Evolutionary conservation across 2,113 vertebrate species (phyloP), one percentile per base, ranked within the genome.

Genomic region (Conger conger): DNA sequence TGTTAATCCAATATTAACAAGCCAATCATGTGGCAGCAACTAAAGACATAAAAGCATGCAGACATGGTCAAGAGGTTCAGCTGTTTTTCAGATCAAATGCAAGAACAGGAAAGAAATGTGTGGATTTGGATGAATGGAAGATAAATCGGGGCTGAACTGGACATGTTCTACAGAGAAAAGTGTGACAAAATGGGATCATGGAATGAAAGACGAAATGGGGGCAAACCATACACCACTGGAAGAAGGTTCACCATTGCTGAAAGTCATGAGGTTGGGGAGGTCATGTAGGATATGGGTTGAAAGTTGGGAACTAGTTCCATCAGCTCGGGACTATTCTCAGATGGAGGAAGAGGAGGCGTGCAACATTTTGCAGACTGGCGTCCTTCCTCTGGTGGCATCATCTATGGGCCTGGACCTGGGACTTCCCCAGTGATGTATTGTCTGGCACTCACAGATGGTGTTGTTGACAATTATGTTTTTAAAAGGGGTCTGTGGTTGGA

Each of bases 401-500:
- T 85, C 57, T 81, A 15, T 78, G 1, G 13, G 78, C 13, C 68
- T 84, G 38, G 81, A 16, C 45, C 78, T 82, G 89, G 89, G 79
- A 38, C 87, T 88, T 88, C 89, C 89, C 63, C 54, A 36, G 15
- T 86, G 60, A 87, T 77, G 38, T 88, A 15, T 79, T 81, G 82
- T 84, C 78, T 76, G 23, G 23, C 4, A 50, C 35, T 83, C 76
- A 79, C 87, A 81, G 84, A 82, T 79, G 83, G 77, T 82, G 82
- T 87, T 84, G 80, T 76, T 82, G 23, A 3, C 45, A 13, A 50
- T 50, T 50, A 50, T 78, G 23, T 20, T 33, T 42, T 13, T 35
- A 40, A 40, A 7, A n/a, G 63, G 23, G 40, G 54, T 23, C 60
- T 35, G 33, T 18, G 79, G 50, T 80, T 8, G 79, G 83, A 87